Conservation (phyloP, 2,888 invertebrate genomes). For the Drosophila neotestacea region DNA sequence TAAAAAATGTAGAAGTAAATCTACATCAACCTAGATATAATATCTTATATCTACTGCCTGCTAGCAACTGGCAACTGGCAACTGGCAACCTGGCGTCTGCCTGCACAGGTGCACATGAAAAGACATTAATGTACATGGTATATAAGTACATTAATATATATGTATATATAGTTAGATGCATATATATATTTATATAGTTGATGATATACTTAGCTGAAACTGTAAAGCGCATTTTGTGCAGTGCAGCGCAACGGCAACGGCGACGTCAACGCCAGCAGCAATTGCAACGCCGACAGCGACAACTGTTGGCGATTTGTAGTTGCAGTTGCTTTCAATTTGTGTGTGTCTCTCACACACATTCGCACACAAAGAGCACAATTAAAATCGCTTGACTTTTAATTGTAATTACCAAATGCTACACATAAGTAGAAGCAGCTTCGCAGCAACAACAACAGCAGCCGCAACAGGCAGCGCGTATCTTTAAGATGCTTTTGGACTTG, state of each 20-base stretch:
- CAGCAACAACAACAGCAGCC: slow-evolving; percentile 22
- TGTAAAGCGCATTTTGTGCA: slow-evolving; percentile 25
- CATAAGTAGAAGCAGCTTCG: slow-evolving; percentile 56
- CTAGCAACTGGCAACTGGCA: slow-evolving; percentile 19
- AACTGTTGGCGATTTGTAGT: slow-evolving; percentile 72
- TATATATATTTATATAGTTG: slow-evolving; percentile 20
- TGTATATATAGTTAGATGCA: slow-evolving; percentile 3
- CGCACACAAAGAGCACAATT: slow-evolving; percentile 51
- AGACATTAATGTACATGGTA: slow-evolving; percentile 51
- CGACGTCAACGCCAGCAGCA: slow-evolving; percentile 7
- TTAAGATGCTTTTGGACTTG: slow-evolving; percentile 73
- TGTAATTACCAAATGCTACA: slow-evolving; percentile 76
- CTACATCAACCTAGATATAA: slow-evolving; percentile 25
- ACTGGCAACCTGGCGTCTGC: slow-evolving; percentile 22
- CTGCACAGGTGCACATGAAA: slow-evolving; percentile 71
- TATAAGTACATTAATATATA: slow-evolving; percentile 21
- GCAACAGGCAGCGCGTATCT: slow-evolving; percentile 56
- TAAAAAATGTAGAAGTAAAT: slow-evolving; percentile 2
- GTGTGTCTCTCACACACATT: slow-evolving; percentile 45
- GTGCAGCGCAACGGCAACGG: slow-evolving; percentile 53
- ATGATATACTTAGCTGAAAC: slow-evolving; percentile 41
- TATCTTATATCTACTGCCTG: slow-evolving; percentile 37
- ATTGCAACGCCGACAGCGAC: slow-evolving; percentile 45
- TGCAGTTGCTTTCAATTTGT: slow-evolving; percentile 68
- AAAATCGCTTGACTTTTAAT: slow-evolving; percentile 77